Evolutionary conservation across 1,140 invertebrate species (phyloP).

Genomic region (Carcinoscorpius rotundicauda): DNA sequence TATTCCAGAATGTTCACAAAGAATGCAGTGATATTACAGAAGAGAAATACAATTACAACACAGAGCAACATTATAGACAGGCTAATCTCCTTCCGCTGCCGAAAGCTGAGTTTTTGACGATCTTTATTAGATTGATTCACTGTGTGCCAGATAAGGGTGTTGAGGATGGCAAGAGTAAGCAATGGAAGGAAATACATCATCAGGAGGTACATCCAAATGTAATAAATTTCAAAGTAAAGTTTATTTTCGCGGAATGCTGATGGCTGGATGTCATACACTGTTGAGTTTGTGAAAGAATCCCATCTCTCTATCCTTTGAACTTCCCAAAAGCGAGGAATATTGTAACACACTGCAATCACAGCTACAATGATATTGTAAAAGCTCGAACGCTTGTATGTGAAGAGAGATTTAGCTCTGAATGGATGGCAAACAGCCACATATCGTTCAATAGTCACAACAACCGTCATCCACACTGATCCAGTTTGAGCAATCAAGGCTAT

Average conservation of each 20-base stretch:
- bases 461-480: constrained; percentile 85
- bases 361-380: constrained; percentile 72
- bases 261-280: constrained; percentile 44
- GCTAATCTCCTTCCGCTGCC: constrained; percentile 71
- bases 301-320: constrained; percentile 26
- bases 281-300: constrained; percentile 22
- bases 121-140: constrained; percentile 59
- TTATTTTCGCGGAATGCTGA: constrained; percentile 53
- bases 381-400: constrained; percentile 76
- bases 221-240: constrained; percentile 71
- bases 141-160: constrained; percentile 65
- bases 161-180: constrained; percentile 65
- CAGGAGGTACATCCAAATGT: constrained; percentile 82
- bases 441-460: constrained; percentile 87
- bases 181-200: constrained; percentile 88
- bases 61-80: constrained; percentile 85
- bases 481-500: constrained; percentile 74
- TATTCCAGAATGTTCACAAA: constrained; percentile 77
- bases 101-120: constrained; percentile 57
- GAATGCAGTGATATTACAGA: constrained; percentile 78
- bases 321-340: constrained; percentile 54
- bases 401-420: constrained; percentile 68
- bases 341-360: constrained; percentile 71
- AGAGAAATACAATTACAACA: constrained; percentile 84
- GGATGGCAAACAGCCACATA: constrained; percentile 95